Percentiles rank a stretch among this genome's conserved stretches.
These are phyloP conservation scores for Heterochromis multidens DNA, from an alignment of 2,113 vertebrate genomes.

Conservation along the genomic window DNA sequence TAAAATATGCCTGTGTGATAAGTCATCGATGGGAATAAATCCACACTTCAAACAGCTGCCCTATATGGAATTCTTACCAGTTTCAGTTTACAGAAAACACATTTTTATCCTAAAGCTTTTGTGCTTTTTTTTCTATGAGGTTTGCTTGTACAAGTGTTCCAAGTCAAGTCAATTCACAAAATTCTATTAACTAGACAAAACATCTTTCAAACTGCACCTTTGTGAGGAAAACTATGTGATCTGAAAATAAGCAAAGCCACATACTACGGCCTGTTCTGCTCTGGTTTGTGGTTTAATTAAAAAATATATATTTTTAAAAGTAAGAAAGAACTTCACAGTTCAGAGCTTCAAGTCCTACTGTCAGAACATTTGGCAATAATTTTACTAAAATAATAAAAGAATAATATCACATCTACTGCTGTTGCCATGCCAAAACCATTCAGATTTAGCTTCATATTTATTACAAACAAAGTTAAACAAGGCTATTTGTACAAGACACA, in stretches of 20 bases:
- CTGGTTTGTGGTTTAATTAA: neutral
- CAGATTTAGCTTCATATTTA: no score
- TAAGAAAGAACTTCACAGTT: no score
- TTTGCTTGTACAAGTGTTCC: neutral
- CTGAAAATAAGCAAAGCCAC: neutral
- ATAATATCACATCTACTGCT: no score
- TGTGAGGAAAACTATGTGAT: neutral
- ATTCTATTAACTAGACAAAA: neutral
- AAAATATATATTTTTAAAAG: no score
- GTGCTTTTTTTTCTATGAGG: fast-evolving
- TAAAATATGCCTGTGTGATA: neutral
- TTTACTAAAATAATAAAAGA: no score
- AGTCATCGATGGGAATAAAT: neutral
- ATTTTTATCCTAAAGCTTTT: neutral
- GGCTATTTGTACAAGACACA: no score
- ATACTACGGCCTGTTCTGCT: neutral
- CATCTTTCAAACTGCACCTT: neutral
- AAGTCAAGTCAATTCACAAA: neutral
- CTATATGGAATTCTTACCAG: neutral
- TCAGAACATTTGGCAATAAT: no score
- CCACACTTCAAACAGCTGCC: neutral
- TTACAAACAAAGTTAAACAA: no score
- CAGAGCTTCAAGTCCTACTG: no score
- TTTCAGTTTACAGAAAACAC: neutral
- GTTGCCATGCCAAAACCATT: no score